Conservation (phyloP, 2,113 vertebrate species). For the Peromyscus maniculatus region DNA sequence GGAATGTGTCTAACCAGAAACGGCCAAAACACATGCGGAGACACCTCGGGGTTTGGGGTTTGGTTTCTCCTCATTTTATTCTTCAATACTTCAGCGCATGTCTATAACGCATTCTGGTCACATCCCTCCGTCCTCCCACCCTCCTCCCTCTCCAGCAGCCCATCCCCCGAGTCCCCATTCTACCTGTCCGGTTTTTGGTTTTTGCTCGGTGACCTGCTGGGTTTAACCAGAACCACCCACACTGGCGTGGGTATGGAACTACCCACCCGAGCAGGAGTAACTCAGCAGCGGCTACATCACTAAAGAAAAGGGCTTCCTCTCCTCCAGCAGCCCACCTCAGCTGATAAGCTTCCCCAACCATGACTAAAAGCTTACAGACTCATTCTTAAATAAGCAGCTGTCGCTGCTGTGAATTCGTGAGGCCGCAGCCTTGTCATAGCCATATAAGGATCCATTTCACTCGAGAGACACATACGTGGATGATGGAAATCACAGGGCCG, state of each 20-base stretch:
- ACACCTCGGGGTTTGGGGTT: not conserved
- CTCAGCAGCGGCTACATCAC: not conserved
- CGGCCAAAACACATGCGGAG: not conserved
- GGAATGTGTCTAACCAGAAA: not conserved
- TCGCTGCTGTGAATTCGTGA: not conserved
- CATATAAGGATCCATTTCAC: not conserved
- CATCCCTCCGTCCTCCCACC: not conserved
- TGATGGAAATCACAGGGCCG: not conserved
- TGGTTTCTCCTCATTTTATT: not conserved
- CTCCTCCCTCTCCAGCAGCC: not conserved
- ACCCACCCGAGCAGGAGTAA: not conserved
- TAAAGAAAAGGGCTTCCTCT: not conserved
- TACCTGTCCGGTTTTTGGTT: not conserved
- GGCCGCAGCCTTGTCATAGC: not conserved
- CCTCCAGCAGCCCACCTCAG: not conserved
- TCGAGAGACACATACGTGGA: not conserved
- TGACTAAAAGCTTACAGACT: not conserved
- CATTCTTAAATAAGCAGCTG: not conserved
- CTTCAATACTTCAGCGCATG: not conserved
- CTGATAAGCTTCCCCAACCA: not conserved
- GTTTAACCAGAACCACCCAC: not conserved
- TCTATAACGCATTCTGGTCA: not conserved
- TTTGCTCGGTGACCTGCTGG: not conserved
- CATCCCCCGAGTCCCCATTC: not conserved
- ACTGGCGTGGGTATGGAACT: not conserved